A percentile compares a stretch with the other conserved stretches of the same genome.
Conservation (phyloP, 2,113 vertebrate species). For the Paradisaea rubra region DNA sequence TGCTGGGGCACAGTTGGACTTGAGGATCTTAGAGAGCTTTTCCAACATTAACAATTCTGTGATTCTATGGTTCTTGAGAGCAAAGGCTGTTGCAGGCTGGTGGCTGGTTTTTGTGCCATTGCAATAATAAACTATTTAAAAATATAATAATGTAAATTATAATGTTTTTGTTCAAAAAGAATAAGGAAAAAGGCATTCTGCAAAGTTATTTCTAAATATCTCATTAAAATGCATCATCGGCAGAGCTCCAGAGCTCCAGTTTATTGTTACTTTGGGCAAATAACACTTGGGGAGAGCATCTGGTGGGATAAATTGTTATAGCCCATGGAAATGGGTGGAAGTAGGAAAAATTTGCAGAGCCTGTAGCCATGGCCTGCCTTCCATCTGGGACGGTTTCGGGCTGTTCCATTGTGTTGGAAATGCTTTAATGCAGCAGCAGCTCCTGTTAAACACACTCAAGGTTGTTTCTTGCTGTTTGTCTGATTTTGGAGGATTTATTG, state of each 20-base stretch:
- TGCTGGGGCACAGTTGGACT: not conserved
- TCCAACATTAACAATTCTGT: not conserved
- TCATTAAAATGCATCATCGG: fast-evolving
- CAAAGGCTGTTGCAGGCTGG: not conserved
- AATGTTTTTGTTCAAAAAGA: not conserved
- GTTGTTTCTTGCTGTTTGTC: not conserved
- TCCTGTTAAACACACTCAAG: not conserved
- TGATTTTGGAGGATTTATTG: not conserved
- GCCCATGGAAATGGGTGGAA: not conserved
- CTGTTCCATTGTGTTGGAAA: fast-evolving
- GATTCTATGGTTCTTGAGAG: not conserved
- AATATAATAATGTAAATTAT: not conserved
- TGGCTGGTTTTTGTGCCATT: not conserved
- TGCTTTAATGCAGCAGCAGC: not conserved
- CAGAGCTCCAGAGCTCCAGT: not conserved
- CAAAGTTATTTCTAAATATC: not conserved
- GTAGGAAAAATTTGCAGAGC: not conserved
- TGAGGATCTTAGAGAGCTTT: not conserved
- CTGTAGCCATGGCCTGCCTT: not conserved
- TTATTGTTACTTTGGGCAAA: not conserved
- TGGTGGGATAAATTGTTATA: not conserved
- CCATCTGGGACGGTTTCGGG: not conserved
- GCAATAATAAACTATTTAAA: not conserved
- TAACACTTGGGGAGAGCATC: not conserved
- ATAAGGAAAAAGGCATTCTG: not conserved